Base-by-base conservation (phyloP, 53 echinoderm and acorn worm genomes). In the Zoroaster sp. region DNA sequence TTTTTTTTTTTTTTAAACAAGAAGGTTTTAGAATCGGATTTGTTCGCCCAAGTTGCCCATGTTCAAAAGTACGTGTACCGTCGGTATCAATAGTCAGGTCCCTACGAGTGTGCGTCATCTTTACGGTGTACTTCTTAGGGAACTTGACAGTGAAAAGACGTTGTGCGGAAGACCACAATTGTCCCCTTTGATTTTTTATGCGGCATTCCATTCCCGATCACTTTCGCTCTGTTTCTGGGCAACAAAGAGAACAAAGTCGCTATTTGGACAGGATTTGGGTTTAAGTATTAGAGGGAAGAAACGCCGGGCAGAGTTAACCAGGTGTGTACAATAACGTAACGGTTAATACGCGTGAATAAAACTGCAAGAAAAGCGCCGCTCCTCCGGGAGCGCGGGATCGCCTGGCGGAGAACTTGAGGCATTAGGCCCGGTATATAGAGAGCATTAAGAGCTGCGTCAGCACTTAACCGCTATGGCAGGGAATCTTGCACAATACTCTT, bases 281-380 rank as follows among this genome's bases (percentile, higher is more conserved):
- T n/a, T 78, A 35, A 31, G 36, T n/a, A 52, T n/a, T 2, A 4
- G 59, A 36, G 7, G 44, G 49, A 76, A 32, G 53, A 21, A 30
- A 2, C 5, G 13, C 21, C 3, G 6, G 30, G 20, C 38, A 21
- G 63, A 63, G 69, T 85, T 85, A 85, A 85, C 85, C 85, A 85
- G 51, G 71, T 70, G 85, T 51, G 14, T 34, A 46, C 35, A 70
- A 85, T 71, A 85, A 85, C 85, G 85, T 72, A 85, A 71, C 71
- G 70, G 47, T 71, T 85, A 85, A 85, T 85, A 70, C 71, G 69
- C 85, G 85, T 49, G 49, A 85, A 34, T 69, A 70, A 69, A 28
- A 59, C 63, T 28, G 63, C 63, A 28, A 74, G 21, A 37, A n/a
- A 40, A 43, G 28, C 28, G 2, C 20, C 43, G 9, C 17, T 28